Conservation (phyloP, 2,797 vertebrate species). For the Lagothrix lagotricha region DNA sequence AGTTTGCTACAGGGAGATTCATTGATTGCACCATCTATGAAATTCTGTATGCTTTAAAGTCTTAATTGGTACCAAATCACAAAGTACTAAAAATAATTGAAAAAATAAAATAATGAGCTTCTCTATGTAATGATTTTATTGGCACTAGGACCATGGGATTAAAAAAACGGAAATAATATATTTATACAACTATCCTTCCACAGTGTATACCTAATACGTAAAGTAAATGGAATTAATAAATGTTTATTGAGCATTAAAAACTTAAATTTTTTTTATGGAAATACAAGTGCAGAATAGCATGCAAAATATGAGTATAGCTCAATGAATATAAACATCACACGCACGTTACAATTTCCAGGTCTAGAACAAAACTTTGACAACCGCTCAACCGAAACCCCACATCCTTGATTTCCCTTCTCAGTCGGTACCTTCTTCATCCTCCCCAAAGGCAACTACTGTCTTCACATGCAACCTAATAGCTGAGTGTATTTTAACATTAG, state of each 20-base stretch:
- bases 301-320: background rate
- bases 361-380: background rate
- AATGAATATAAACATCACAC: background rate
- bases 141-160: background rate
- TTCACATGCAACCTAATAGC: background rate
- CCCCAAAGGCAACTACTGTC: no score
- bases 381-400: background rate
- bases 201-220: background rate
- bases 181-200: background rate
- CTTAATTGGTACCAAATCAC: background rate
- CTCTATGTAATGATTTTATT: background rate
- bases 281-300: background rate
- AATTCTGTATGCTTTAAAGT: background rate
- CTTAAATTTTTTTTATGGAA: background rate
- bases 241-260: background rate
- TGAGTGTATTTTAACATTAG: background rate
- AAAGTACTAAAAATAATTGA: background rate
- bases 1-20: background rate
- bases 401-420: accelerated
- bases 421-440: background rate
- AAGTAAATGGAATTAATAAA: background rate
- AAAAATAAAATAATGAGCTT: background rate
- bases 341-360: background rate
- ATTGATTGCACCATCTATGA: background rate
- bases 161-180: background rate